phyloP scores from a whole-genome alignment of 2,797 vertebrate genomes.

The Perdix hodgsoniae region DNA sequence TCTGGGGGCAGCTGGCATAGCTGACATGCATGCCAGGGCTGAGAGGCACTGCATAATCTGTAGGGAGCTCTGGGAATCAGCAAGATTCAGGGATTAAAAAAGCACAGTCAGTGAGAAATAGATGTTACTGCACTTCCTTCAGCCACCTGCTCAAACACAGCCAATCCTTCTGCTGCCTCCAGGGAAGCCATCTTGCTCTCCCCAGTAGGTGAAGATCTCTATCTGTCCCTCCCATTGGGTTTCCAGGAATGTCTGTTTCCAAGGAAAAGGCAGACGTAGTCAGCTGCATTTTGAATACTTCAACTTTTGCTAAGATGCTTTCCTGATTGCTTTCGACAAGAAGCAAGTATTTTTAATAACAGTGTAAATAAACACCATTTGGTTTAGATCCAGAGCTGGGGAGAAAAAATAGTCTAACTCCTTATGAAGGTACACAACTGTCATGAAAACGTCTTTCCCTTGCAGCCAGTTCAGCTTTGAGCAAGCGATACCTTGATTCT shows the following conservation, averaged over 20 bases:
- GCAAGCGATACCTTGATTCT: background rate
- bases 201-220: background rate
- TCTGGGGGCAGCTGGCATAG: background rate
- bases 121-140: background rate
- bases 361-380: background rate
- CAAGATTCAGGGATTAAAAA: rapidly evolving
- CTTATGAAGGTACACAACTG: background rate
- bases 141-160: background rate
- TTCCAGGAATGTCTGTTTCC: background rate
- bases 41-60: background rate
- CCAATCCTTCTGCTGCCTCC: background rate
- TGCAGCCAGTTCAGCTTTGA: background rate
- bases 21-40: rapidly evolving
- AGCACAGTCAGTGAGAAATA: rapidly evolving
- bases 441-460: background rate
- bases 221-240: background rate
- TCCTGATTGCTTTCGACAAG: background rate
- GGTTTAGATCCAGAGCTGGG: background rate
- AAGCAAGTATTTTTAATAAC: background rate
- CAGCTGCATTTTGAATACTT: background rate
- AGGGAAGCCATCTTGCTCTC: background rate
- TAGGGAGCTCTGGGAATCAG: background rate
- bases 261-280: background rate
- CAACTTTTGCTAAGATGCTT: background rate
- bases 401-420: background rate